phyloP scores from a whole-genome alignment of 2,113 vertebrate genomes.

The Canis aureus region DNA sequence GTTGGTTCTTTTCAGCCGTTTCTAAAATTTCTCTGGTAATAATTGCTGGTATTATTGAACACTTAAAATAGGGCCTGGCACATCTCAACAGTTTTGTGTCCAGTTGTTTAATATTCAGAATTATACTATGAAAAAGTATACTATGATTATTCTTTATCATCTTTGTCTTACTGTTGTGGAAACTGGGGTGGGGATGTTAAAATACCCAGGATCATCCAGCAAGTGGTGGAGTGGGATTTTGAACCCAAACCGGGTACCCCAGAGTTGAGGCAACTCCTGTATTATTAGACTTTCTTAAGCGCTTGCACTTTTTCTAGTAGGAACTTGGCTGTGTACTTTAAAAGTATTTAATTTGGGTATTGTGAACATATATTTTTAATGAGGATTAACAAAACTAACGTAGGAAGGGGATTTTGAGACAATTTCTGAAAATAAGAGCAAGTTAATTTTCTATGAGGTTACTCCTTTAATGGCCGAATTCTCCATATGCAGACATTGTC shows the following conservation, averaged over 20 bases:
- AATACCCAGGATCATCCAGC: background rate
- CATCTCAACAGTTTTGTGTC: slow-evolving; percentile 2
- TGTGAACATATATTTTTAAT: background rate
- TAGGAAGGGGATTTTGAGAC: background rate
- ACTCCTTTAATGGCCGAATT: background rate
- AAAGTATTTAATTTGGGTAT: background rate
- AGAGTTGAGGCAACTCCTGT: background rate
- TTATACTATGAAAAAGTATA: background rate
- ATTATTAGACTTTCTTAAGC: background rate
- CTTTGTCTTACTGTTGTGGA: background rate
- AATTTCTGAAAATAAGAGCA: background rate
- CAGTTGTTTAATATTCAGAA: background rate
- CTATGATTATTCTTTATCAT: background rate
- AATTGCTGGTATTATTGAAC: slow-evolving; percentile 53
- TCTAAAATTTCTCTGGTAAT: slow-evolving; percentile 37
- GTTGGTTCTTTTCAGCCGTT: slow-evolving; percentile 24
- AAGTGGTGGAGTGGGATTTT: background rate
- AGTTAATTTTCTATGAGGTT: slow-evolving; percentile 40
- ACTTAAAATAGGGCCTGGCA: background rate
- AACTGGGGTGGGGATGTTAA: background rate
- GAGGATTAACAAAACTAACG: slow-evolving; percentile 38
- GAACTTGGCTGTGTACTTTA: background rate
- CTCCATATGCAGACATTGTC: background rate
- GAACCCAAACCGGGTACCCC: background rate
- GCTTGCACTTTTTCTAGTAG: background rate